Conservation (phyloP, 2,888 invertebrate genomes). For the Belgica antarctica region DNA sequence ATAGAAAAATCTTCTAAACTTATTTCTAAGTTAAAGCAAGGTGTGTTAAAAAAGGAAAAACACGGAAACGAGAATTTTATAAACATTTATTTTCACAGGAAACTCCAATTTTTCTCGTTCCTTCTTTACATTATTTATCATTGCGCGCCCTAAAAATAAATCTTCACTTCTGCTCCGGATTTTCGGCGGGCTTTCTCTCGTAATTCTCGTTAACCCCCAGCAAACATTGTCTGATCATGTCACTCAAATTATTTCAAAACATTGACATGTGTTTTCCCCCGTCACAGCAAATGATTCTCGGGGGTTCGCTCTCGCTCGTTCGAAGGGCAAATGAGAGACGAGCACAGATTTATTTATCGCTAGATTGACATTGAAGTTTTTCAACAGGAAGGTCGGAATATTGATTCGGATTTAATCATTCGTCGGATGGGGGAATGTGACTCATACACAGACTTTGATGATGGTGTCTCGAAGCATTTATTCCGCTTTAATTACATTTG, state of each 20-base stretch:
- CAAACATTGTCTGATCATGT: slow-evolving; percentile 24
- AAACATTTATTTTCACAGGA: slow-evolving; percentile 27
- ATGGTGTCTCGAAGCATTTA: no score
- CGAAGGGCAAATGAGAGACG: background rate
- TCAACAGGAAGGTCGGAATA: background rate
- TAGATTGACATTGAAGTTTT: slow-evolving; percentile 11
- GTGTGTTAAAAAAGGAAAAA: background rate
- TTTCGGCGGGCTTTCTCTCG: slow-evolving; percentile 9
- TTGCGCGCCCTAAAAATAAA: slow-evolving; percentile 29
- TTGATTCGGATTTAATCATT: background rate
- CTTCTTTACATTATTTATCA: slow-evolving; percentile 32
- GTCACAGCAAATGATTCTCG: background rate
- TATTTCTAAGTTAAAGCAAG: no score
- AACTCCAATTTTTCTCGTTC: slow-evolving; percentile 27
- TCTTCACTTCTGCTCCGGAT: slow-evolving; percentile 4
- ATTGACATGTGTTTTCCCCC: slow-evolving; percentile 28
- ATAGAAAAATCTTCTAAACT: no score
- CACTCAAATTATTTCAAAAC: slow-evolving; percentile 30
- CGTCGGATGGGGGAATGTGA: background rate
- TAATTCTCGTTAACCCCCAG: slow-evolving; percentile 27
- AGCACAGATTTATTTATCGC: background rate
- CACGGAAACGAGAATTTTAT: slow-evolving; percentile 1
- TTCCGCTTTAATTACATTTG: no score
- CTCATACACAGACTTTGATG: no score
- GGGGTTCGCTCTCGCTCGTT: background rate